A percentile compares a stretch with the other conserved stretches of the same genome.
These are phyloP conservation scores for Formica exsecta DNA, from an alignment of 1,140 invertebrate species.

Conservation along the genomic window DNA sequence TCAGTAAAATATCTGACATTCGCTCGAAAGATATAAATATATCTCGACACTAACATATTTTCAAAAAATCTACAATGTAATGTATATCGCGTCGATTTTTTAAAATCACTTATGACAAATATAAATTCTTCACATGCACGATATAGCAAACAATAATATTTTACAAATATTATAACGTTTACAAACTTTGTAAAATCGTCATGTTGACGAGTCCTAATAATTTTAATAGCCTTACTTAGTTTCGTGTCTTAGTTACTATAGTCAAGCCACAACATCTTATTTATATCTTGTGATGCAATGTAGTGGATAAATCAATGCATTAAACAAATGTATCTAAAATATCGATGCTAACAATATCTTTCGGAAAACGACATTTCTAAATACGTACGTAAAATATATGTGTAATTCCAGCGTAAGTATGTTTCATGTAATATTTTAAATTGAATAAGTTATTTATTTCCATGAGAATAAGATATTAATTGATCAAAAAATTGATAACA, in stretches of 20 bases:
- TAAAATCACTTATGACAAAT: conserved; percentile 13
- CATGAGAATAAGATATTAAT: conserved; percentile 20
- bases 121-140: neutral
- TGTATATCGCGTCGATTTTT: conserved; percentile 9
- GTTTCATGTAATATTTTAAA: conserved; percentile 4
- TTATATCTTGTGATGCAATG: conserved; percentile 44
- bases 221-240: neutral
- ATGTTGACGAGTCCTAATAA: neutral
- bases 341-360: conserved; percentile 2
- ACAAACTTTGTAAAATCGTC: conserved; percentile 10
- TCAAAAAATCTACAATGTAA: conserved; percentile 49
- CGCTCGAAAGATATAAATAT: conserved; percentile 9
- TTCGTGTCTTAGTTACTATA: neutral
- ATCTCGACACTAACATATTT: conserved; percentile 9
- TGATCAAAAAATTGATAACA: neutral
- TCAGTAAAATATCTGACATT: conserved; percentile 11
- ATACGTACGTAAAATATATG: conserved; percentile 21
- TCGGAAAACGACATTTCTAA: neutral
- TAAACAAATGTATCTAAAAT: conserved; percentile 11
- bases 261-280: neutral
- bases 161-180: conserved; percentile 31
- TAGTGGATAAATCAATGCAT: conserved; percentile 38
- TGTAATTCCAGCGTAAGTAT: neutral
- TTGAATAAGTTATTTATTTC: conserved; percentile 1
- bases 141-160: neutral